A percentile compares a stretch with the other conserved stretches of the same genome.
These are phyloP conservation scores for Heterotilapia buettikoferi DNA, from an alignment of 2,113 vertebrate species.

Conservation along the genomic window DNA sequence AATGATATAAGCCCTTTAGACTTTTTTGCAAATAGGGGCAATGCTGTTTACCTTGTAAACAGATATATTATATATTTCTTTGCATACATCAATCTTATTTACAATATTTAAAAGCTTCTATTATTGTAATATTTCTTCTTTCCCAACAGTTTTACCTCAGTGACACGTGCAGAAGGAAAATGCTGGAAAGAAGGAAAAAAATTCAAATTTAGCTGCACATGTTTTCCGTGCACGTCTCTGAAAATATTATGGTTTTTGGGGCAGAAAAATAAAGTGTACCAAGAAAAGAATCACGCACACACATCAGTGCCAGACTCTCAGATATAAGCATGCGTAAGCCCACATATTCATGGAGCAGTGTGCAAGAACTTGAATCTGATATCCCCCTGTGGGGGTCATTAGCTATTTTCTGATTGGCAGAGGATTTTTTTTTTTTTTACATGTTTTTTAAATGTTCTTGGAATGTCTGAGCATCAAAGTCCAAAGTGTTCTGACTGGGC, in stretches of 20 bases:
- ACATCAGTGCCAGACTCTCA: not conserved
- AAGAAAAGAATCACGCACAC: not conserved
- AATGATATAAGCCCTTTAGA: not conserved
- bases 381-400: constrained; percentile 35
- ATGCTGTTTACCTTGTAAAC: not conserved
- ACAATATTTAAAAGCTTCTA: not conserved
- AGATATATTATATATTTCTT: not conserved
- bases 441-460: not conserved
- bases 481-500: constrained; percentile 7
- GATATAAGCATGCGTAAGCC: not conserved
- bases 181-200: not conserved
- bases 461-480: not conserved
- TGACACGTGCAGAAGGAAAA: not conserved
- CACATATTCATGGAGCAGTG: not conserved
- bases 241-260: not conserved
- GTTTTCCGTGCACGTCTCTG: not conserved
- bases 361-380: not conserved
- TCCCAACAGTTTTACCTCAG: not conserved
- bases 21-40: not conserved
- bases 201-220: not conserved
- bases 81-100: not conserved
- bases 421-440: not conserved
- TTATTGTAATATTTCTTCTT: not conserved
- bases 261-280: not conserved
- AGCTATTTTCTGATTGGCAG: not conserved